Evolutionary conservation across 2,888 invertebrate species (phyloP).

Genomic region (Cheilosia pagana): DNA sequence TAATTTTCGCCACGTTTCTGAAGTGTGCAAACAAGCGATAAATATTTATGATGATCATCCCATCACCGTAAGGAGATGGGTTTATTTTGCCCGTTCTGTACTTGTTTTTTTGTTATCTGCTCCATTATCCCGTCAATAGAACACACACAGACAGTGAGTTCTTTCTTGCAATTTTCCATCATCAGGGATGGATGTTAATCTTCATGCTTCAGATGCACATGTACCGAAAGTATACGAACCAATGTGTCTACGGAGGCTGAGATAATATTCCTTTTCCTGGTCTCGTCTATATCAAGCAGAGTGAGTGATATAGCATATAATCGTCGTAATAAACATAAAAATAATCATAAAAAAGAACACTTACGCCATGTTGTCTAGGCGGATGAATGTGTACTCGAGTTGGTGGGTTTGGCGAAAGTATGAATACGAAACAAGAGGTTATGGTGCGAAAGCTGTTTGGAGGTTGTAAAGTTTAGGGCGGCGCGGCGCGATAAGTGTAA

Average conservation of each 20-base stretch:
- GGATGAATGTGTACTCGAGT: conserved; percentile 42
- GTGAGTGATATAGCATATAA: conserved; percentile 73
- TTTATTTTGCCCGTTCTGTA: conserved; percentile 24
- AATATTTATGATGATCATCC: conserved; percentile 72
- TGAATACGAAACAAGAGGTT: conserved; percentile 41
- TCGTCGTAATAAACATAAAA: conserved; percentile 74
- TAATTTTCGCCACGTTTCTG: conserved; percentile 71
- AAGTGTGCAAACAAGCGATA: conserved; percentile 74
- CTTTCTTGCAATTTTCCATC: conserved; percentile 63
- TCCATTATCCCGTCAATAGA: conserved; percentile 62
- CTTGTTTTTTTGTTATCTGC: conserved; percentile 31
- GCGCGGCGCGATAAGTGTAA: conserved; percentile 12
- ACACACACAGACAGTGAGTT: conserved; percentile 50
- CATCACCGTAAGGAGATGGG: conserved; percentile 50
- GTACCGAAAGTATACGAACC: conserved; percentile 9
- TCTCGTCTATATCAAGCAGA: conserved; percentile 47
- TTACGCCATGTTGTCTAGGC: conserved; percentile 63
- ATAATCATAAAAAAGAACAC: conserved; percentile 71
- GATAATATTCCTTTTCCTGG: conserved; percentile 39
- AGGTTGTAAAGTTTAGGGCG: conserved; percentile 60
- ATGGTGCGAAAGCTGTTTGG: conserved; percentile 70
- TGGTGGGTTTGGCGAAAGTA: conserved; percentile 20
- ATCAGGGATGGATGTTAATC: conserved; percentile 68
- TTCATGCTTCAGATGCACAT: conserved; percentile 72
- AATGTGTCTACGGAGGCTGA: conserved; percentile 21